Evolutionary conservation across 2,888 invertebrate genomes (phyloP).

Genomic region (Drosophila monieri): DNA sequence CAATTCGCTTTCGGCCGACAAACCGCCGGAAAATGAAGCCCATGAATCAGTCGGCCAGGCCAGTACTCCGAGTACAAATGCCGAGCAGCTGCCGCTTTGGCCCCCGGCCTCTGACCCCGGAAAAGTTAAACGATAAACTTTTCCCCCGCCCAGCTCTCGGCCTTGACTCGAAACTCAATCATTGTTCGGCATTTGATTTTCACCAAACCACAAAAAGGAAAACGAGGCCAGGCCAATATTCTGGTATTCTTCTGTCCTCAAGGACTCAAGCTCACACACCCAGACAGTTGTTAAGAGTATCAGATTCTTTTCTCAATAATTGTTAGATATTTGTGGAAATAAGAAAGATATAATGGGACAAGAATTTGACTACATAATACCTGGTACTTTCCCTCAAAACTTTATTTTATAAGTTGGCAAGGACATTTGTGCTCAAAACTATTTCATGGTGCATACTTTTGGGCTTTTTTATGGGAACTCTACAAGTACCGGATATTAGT

Average conservation of each 20-base stretch:
- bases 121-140: slow-evolving; percentile 46
- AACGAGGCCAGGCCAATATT: slow-evolving; percentile 20
- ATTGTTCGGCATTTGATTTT: slow-evolving; percentile 32
- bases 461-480: too few species aligned
- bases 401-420: too few species aligned
- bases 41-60: slow-evolving; percentile 60
- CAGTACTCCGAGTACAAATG: slow-evolving; percentile 56
- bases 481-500: too few species aligned
- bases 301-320: not conserved
- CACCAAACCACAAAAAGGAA: slow-evolving; percentile 4
- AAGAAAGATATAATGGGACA: not conserved
- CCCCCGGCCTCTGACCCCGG: not conserved
- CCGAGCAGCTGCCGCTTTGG: slow-evolving; percentile 19
- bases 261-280: not conserved
- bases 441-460: too few species aligned
- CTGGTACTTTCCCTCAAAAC: too few species aligned
- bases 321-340: not conserved
- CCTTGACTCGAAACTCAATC: slow-evolving; percentile 46
- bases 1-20: slow-evolving; percentile 62
- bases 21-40: slow-evolving; percentile 62
- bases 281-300: not conserved
- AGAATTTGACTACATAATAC: not conserved
- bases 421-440: too few species aligned
- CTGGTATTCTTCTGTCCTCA: not conserved
- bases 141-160: slow-evolving; percentile 26